Conservation (phyloP, 2,797 vertebrate species). For the Leptodactylus fallax region DNA sequence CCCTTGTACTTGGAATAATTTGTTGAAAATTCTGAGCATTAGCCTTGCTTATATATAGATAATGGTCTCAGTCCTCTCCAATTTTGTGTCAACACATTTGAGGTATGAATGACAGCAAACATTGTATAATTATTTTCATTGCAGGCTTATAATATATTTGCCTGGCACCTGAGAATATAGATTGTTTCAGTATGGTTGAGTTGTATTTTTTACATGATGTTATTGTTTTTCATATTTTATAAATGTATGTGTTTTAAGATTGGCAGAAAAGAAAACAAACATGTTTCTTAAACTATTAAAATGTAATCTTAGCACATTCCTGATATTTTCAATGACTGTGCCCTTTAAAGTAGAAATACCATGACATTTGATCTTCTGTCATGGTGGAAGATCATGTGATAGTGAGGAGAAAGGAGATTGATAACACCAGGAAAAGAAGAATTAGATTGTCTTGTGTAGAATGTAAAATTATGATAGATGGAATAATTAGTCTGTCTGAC, state of each 20-base stretch:
- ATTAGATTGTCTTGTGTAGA: conserved; percentile 76
- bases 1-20: too few relatives aligned
- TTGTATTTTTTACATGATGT: neutral
- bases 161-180: neutral
- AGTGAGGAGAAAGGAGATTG: conserved; percentile 71
- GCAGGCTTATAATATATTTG: neutral
- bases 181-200: neutral
- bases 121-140: too few relatives aligned
- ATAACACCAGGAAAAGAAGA: conserved; percentile 75
- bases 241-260: conserved; percentile 68
- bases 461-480: conserved; percentile 78
- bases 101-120: too few relatives aligned
- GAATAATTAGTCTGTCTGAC: conserved; percentile 75
- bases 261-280: conserved; percentile 67
- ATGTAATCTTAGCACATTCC: conserved; percentile 71
- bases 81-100: too few relatives aligned
- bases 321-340: conserved; percentile 69
- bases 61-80: too few relatives aligned
- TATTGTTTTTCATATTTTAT: conserved; percentile 31
- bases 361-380: conserved; percentile 79
- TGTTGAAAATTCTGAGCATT: too few relatives aligned
- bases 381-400: conserved; percentile 69
- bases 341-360: conserved; percentile 77
- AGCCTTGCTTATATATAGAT: too few relatives aligned
- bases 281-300: conserved; percentile 72